phyloP scores from a whole-genome alignment of 2,797 vertebrate species.

The Pseudocheirus occidentalis region DNA sequence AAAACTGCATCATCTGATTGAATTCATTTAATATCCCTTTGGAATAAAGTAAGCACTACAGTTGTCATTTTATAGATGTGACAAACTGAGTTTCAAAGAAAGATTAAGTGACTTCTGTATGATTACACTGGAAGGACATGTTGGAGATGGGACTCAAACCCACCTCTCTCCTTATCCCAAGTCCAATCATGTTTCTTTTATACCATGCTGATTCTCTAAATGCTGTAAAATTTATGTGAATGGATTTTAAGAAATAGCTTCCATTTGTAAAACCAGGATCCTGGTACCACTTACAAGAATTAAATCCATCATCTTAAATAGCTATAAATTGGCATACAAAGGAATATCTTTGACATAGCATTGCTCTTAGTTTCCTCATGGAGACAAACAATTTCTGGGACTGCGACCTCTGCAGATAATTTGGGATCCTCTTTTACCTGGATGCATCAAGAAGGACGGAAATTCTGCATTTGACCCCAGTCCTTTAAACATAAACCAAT shows the following conservation, averaged over 20 bases:
- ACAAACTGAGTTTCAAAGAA: not conserved
- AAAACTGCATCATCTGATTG: not conserved
- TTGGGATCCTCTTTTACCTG: not conserved
- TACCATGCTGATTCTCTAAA: not conserved
- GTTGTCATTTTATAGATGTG: not conserved
- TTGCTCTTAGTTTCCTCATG: not conserved
- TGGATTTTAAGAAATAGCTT: not conserved
- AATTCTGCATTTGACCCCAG: not conserved
- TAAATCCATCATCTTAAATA: not conserved
- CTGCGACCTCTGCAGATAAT: not conserved
- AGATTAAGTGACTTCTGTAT: not conserved
- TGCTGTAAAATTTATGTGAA: not conserved
- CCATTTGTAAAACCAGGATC: not conserved
- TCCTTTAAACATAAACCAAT: not conserved
- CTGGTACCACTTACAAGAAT: not conserved
- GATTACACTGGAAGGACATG: not conserved
- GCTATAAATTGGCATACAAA: not conserved
- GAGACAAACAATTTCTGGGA: not conserved
- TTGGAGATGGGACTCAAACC: too few relatives aligned
- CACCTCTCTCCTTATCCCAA: not conserved
- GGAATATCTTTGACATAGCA: not conserved
- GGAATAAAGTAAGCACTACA: not conserved
- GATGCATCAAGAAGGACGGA: not conserved
- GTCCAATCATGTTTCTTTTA: not conserved
- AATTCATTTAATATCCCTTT: not conserved